A percentile compares a stretch with the other conserved stretches of the same genome.
phyloP scores from a whole-genome alignment of 2,888 invertebrate species.

The Oscheius myriophilus region DNA sequence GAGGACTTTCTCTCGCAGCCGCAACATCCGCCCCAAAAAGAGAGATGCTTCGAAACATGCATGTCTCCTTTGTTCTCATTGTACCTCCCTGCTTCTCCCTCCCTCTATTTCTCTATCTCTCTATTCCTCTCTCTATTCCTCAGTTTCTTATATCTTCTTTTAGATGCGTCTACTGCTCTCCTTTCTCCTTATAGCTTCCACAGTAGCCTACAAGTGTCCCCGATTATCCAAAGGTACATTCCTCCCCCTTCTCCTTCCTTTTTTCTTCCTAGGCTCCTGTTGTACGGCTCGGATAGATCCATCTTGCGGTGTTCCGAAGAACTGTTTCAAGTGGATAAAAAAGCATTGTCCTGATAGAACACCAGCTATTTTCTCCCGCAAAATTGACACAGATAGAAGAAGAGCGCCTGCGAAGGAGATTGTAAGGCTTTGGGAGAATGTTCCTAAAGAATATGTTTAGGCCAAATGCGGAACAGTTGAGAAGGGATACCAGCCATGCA shows the following conservation, averaged over 20 bases:
- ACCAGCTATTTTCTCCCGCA: conserved; percentile 39
- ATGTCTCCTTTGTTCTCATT: too few relatives aligned
- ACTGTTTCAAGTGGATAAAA: conserved; percentile 45
- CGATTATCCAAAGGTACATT: conserved; percentile 7
- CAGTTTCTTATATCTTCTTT: neutral
- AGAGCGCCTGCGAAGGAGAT: conserved; percentile 38
- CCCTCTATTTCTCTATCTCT: too few relatives aligned
- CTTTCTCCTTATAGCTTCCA: conserved; percentile 3
- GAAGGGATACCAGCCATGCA: conserved; percentile 65
- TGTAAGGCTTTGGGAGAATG: conserved; percentile 17
- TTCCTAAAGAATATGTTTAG: conserved; percentile 32
- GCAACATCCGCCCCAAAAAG: too few relatives aligned
- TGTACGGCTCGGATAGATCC: conserved; percentile 40
- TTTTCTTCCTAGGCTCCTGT: conserved; percentile 36
- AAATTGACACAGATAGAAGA: conserved; percentile 35
- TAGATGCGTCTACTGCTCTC: conserved; percentile 15
- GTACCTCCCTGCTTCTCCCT: too few relatives aligned
- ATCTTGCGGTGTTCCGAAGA: conserved; percentile 41
- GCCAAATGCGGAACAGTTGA: conserved; percentile 66
- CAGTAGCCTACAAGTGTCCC: conserved; percentile 16
- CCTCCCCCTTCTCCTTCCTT: neutral
- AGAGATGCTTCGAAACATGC: too few relatives aligned
- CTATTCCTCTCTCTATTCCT: too few relatives aligned
- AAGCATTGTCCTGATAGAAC: conserved; percentile 48
- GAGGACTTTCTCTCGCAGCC: too few relatives aligned